Evolutionary conservation across 1,140 invertebrate genomes (phyloP), one percentile per base, ranked within the genome.

Genomic region (Dendroctonus valens): DNA sequence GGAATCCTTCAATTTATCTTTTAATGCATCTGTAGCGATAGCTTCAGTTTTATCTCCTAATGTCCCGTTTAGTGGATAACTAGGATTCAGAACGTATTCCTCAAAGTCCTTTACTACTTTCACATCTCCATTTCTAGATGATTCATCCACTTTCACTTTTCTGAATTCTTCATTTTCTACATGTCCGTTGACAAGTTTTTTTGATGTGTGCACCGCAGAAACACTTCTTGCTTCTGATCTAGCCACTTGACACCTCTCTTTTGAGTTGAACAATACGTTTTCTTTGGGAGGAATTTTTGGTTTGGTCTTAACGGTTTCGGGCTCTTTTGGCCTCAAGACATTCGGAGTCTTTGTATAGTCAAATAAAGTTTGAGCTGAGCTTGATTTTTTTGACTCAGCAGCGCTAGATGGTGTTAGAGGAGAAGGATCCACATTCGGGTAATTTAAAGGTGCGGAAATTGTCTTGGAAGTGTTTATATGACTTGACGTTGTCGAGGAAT

Each of bases 271-370:
- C n/a, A 52, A 12, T 15, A 12, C 14, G 6, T 52, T 40, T 9
- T 57, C n/a, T 5, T 26, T 39, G 5, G 7, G 15, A 40, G 9
- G n/a, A 6, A 57, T n/a, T 40, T 57, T 57, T 41, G 6, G 26
- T 26, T 46, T 46, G 12, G 12, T 3, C 12, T 46, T 41, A 7
- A 11, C 0, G 41, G 5, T 11, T 11, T 59, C 55, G 12, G 66
- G 66, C 50, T 68, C 66, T 59, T 68, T 68, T 11, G 9, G 42
- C 8, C 3, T 62, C 12, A 68, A 48, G 3, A 68, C 44, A 52
- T 68, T 68, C 0, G 66, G 52, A 37, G 37, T 57, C 15, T 58
- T 68, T 9, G 66, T 68, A 51, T 68, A 68, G 41, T 68, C 66
- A 58, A 68, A 68, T 38, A 63, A 26, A 26, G 26, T 26, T 26